phyloP scores from a whole-genome alignment of 1,140 invertebrate genomes.

The Bombus impatiens region DNA sequence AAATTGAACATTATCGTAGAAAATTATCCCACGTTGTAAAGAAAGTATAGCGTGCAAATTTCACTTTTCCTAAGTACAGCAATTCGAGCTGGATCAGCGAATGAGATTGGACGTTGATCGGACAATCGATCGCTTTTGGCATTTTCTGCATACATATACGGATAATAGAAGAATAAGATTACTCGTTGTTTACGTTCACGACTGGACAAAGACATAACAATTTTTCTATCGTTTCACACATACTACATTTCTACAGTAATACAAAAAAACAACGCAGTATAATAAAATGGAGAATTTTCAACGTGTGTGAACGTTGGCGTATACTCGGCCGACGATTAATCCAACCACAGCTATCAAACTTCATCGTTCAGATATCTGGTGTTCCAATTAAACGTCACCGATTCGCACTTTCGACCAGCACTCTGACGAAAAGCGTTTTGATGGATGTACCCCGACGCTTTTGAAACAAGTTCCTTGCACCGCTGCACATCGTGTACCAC shows the following conservation, averaged over 20 bases:
- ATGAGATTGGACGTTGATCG: too few species aligned
- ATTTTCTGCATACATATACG: too few species aligned
- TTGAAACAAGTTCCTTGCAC: conserved; percentile 34
- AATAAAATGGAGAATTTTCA: background rate
- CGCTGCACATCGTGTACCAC: conserved; percentile 40
- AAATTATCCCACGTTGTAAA: too few species aligned
- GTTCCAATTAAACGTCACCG: conserved; percentile 64
- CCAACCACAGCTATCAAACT: conserved; percentile 24
- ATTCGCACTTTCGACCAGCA: conserved; percentile 50
- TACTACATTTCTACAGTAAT: background rate
- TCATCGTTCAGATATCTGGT: conserved; percentile 21
- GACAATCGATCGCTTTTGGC: too few species aligned
- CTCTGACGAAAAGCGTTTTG: conserved; percentile 51
- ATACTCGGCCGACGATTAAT: conserved; percentile 22
- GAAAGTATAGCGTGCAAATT: too few species aligned
- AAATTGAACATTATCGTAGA: background rate
- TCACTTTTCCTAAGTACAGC: too few species aligned
- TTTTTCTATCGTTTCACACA: background rate
- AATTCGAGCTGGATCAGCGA: too few species aligned
- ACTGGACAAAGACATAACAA: background rate
- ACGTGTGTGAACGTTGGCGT: background rate
- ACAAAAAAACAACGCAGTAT: background rate
- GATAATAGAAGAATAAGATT: background rate
- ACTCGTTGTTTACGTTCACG: background rate
- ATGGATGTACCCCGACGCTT: conserved; percentile 56